Evolutionary conservation across 2,113 vertebrate genomes (phyloP).

Genomic region (Otis tarda): DNA sequence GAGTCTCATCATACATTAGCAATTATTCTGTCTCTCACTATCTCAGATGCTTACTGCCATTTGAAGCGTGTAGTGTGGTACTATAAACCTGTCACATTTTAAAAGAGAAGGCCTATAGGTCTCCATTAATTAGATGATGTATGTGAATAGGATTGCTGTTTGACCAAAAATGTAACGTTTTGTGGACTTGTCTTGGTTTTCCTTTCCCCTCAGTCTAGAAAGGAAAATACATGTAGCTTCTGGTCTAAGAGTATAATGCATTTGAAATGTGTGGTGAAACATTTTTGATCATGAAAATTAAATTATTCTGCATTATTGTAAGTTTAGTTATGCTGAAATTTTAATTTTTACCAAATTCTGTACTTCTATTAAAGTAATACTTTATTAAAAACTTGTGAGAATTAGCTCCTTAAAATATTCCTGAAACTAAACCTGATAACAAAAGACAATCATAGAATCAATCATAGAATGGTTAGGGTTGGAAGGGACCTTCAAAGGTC

Average conservation of each 20-base stretch:
- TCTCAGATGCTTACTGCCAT: not conserved
- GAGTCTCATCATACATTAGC: not conserved
- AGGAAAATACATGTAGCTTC: not conserved
- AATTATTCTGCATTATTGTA: not conserved
- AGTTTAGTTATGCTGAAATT: not conserved
- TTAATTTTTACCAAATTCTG: not conserved
- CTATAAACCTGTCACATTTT: not conserved
- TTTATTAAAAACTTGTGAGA: not conserved
- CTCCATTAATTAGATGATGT: not conserved
- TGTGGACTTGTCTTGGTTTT: not conserved
- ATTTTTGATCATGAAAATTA: not conserved
- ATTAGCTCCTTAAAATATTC: not conserved
- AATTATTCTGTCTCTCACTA: not conserved
- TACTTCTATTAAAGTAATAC: not conserved
- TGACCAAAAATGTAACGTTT: not conserved
- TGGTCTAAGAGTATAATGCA: not conserved
- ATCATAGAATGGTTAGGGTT: too few species aligned
- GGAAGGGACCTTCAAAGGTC: too few species aligned
- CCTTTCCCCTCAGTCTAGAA: not conserved
- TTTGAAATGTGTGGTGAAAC: not conserved
- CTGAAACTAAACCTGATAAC: not conserved
- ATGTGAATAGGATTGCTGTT: not conserved
- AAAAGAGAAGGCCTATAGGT: not conserved
- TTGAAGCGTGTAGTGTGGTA: not conserved
- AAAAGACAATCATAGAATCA: too few species aligned